Evolutionary conservation across 1,140 invertebrate genomes (phyloP).

Genomic region (Ganaspis sp.): DNA sequence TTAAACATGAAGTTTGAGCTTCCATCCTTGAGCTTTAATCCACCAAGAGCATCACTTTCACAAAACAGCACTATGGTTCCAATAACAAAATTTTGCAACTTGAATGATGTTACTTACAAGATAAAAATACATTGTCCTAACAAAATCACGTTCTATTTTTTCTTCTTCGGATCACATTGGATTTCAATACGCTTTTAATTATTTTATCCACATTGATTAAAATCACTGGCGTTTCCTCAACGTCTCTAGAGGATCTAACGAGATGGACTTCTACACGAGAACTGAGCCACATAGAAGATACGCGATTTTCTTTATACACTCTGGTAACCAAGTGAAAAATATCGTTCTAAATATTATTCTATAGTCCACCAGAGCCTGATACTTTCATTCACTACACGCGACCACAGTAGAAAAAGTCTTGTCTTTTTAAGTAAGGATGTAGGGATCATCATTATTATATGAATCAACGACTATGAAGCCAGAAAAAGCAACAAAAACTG

Average conservation of each 20-base stretch:
- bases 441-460: slow-evolving; percentile 50
- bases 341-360: slow-evolving; percentile 78
- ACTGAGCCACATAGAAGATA: slow-evolving; percentile 75
- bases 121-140: slow-evolving; percentile 63
- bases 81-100: background rate
- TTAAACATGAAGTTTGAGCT: background rate
- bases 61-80: background rate
- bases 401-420: slow-evolving; percentile 69
- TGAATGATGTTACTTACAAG: slow-evolving; percentile 60
- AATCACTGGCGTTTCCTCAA: slow-evolving; percentile 42
- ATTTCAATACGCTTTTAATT: background rate
- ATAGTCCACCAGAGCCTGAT: slow-evolving; percentile 64
- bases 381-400: slow-evolving; percentile 77
- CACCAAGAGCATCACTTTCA: slow-evolving; percentile 7
- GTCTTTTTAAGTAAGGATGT: slow-evolving; percentile 59
- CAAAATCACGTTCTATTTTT: slow-evolving; percentile 36
- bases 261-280: slow-evolving; percentile 66
- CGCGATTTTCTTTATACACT: slow-evolving; percentile 78
- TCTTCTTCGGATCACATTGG: slow-evolving; percentile 51
- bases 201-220: slow-evolving; percentile 61
- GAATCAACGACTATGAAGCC: slow-evolving; percentile 52
- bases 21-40: background rate
- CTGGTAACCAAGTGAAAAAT: slow-evolving; percentile 77
- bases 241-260: slow-evolving; percentile 52
- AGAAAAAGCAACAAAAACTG: slow-evolving; percentile 45